Base-by-base conservation (phyloP, 1,140 invertebrate species). In the Macrosteles quadrilineatus region DNA sequence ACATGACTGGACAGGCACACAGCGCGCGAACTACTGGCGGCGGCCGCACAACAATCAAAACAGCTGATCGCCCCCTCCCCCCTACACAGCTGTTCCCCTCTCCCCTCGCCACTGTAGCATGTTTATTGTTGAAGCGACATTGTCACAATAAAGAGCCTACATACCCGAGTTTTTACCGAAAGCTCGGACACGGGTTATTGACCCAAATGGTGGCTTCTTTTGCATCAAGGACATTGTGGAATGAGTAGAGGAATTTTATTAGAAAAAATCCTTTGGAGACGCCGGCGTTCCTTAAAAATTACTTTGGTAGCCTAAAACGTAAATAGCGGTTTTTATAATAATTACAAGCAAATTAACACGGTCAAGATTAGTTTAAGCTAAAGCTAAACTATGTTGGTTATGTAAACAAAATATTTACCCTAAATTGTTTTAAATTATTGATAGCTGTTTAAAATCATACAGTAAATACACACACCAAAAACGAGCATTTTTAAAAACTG, bases 1-100 rank as follows among this genome's bases (percentile, higher is more conserved):
- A 6, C 32, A 59, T 59, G 55, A 21, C 55, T 14, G 25, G 4
- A 30, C 55, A 9, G 55, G n/a, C 27, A n/a, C 55, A 25, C 21
- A 2, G 21, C 55, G 55, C 55, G 55, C 55, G 55, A 4, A 19
- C 14, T 4, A 50, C 47, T 19, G 47, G n/a, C 47, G 14, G n/a
- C 14, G 47, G 21, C 47, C 14, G 47, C 55, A 59, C 21, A 27
- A 23, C 55, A 23, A 29, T 21, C 55, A 59, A 25, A 23, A 21
- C 55, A 59, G 55, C 55, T 59, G 55, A 59, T 59, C 55, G 6
- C 25, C 55, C 55, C 55, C 55, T 59, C 21, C 23, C 55, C 2
- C 55, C 25, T 14, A 4, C 55, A 59, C 32, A 36, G 32, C 32
- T 36, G 32, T 6, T 36, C 32, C 32, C 32, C 32, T 6, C 32